Evolutionary conservation across 2,113 vertebrate species (phyloP).

Genomic region (Leptobrachium ailaonicum): DNA sequence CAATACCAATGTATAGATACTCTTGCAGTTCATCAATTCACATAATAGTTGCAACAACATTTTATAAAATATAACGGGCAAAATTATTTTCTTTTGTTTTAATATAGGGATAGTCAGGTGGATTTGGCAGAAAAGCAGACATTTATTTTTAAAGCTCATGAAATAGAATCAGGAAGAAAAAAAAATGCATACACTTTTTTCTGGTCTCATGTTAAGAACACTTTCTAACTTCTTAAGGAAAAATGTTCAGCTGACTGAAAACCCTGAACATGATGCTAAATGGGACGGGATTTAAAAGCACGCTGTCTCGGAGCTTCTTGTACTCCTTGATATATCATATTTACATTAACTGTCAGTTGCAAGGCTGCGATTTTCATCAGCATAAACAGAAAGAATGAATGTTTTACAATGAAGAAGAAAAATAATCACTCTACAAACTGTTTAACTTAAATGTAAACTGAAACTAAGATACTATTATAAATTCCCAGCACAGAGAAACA

Average conservation of each 20-base stretch:
- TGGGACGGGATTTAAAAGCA: conserved; percentile 47
- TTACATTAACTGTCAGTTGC: conserved; percentile 60
- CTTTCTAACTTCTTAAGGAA: conserved; percentile 1
- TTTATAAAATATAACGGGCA: too few relatives aligned
- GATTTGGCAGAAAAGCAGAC: too few relatives aligned
- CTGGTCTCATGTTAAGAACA: not conserved
- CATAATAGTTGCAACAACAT: too few relatives aligned
- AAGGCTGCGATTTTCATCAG: conserved; percentile 58
- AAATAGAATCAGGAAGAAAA: too few relatives aligned
- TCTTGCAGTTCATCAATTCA: too few relatives aligned
- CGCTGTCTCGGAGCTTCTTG: conserved; percentile 54
- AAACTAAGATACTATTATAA: conserved; percentile 56
- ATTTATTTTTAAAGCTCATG: too few relatives aligned
- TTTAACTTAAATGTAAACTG: conserved; percentile 56
- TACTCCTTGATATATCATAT: conserved; percentile 61
- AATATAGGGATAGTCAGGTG: too few relatives aligned
- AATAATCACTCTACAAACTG: conserved; percentile 63
- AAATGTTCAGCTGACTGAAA: conserved; percentile 22
- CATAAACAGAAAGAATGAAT: conserved; percentile 54
- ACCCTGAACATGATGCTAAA: conserved; percentile 26
- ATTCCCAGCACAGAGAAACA: conserved; percentile 52
- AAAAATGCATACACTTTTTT: too few relatives aligned
- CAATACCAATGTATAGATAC: too few relatives aligned
- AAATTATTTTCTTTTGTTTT: too few relatives aligned
- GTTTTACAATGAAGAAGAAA: conserved; percentile 58